These are phyloP conservation scores for Kryptolebias marmoratus DNA, from an alignment of 2,113 vertebrate genomes.

Conservation along the genomic window DNA sequence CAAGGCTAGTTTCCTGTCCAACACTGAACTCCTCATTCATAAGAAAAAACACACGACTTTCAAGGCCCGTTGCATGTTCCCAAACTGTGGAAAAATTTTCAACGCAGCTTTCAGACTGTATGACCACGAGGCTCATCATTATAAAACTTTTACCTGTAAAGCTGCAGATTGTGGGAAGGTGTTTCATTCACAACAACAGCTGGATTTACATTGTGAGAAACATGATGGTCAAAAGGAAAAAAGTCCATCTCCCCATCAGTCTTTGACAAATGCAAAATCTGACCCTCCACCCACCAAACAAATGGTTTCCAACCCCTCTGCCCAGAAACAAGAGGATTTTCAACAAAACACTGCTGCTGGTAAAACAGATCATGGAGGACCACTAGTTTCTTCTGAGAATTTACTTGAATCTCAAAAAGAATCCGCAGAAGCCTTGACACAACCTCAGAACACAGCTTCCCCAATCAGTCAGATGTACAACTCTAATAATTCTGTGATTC, in stretches of 20 bases:
- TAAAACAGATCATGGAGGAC: conserved; percentile 3
- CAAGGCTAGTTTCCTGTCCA: conserved; percentile 93
- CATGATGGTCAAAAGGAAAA: conserved; percentile 75
- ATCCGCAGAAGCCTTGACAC: conserved; percentile 23
- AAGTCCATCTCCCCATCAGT: conserved; percentile 40
- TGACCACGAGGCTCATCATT: conserved; percentile 97
- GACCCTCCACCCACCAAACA: conserved; percentile 43
- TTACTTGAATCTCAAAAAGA: conserved; percentile 44
- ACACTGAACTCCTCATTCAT: conserved; percentile 89
- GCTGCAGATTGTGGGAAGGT: conserved; percentile 87
- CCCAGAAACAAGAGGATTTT: conserved; percentile 15
- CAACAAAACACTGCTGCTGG: background rate
- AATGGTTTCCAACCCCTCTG: conserved; percentile 26
- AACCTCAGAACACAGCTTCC: conserved; percentile 4
- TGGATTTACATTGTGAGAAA: conserved; percentile 87
- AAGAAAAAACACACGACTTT: conserved; percentile 90
- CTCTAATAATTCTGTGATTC: conserved; percentile 48
- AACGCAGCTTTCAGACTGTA: conserved; percentile 93
- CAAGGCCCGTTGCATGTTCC: conserved; percentile 96
- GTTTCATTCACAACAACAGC: conserved; percentile 88
- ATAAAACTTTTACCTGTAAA: conserved; percentile 95
- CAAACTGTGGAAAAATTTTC: conserved; percentile 93
- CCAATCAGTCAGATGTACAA: conserved; percentile 18
- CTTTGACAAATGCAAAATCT: conserved; percentile 11
- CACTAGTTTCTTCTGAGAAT: conserved; percentile 54